These are phyloP conservation scores for Dynastes grantii DNA, from an alignment of 2,888 invertebrate species.

Conservation along the genomic window DNA sequence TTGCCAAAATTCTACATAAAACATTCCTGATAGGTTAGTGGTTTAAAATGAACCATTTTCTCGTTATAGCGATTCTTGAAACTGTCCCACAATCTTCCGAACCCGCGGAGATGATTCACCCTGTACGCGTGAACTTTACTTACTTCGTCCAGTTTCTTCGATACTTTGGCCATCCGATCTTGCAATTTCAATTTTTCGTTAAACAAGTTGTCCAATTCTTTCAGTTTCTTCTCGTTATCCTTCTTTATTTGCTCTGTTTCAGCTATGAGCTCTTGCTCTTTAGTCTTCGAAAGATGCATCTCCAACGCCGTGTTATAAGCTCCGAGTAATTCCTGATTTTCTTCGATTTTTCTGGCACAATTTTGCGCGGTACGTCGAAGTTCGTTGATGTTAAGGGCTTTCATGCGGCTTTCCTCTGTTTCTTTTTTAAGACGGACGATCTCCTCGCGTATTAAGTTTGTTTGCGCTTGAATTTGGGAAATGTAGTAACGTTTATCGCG, in stretches of 20 bases:
- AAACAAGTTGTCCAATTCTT: conserved; percentile 60
- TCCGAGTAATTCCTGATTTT: conserved; percentile 57
- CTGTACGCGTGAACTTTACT: conserved; percentile 27
- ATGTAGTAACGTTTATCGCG: conserved; percentile 58
- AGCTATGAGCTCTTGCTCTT: conserved; percentile 55
- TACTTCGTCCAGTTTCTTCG: conserved; percentile 59
- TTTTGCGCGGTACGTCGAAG: conserved; percentile 56
- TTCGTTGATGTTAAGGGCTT: conserved; percentile 56
- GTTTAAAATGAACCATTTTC: too few species aligned
- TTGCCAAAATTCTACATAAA: too few species aligned
- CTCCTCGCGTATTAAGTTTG: conserved; percentile 57
- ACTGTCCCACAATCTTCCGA: too few species aligned
- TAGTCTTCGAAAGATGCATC: conserved; percentile 57
- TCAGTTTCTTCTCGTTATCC: conserved; percentile 56
- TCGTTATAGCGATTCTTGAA: too few species aligned
- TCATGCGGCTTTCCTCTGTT: conserved; percentile 55
- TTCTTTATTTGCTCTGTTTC: conserved; percentile 56
- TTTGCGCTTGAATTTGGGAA: conserved; percentile 56
- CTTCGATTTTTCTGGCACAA: conserved; percentile 56
- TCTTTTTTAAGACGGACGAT: conserved; percentile 54
- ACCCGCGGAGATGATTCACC: too few species aligned
- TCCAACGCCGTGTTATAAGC: conserved; percentile 58
- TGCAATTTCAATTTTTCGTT: conserved; percentile 59
- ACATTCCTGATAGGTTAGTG: too few species aligned
- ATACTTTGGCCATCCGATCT: conserved; percentile 57